Conservation (phyloP, 1,140 invertebrate genomes). For the Gyrodactylus bullatarudis region DNA sequence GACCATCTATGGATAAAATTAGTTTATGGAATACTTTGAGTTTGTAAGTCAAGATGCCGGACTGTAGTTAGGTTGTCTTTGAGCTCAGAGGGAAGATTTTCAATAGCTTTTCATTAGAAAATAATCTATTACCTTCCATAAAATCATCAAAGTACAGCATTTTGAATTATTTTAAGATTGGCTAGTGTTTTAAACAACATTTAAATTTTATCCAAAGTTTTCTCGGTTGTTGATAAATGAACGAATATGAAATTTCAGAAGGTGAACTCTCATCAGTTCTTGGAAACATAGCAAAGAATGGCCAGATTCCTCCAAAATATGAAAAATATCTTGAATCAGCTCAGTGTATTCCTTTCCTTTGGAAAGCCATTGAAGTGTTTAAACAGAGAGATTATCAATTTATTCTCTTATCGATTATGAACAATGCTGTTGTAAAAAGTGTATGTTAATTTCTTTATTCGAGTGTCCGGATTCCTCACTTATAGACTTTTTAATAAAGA, state of each 20-base stretch:
- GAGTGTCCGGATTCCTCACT: too few species aligned
- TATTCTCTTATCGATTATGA: neutral
- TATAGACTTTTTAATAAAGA: too few species aligned
- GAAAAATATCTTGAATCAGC: neutral
- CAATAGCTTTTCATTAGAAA: neutral
- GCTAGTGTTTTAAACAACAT: too few species aligned
- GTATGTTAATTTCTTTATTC: neutral
- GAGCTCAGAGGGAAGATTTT: conserved; percentile 4
- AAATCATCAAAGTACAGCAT: conserved; percentile 8
- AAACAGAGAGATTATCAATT: neutral
- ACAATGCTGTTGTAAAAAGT: neutral
- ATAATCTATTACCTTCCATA: conserved; percentile 3
- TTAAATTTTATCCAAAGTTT: too few species aligned
- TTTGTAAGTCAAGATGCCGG: conserved; percentile 6
- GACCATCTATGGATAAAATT: neutral
- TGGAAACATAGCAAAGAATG: neutral
- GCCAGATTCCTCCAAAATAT: neutral
- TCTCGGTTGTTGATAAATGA: neutral
- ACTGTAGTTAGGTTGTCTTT: conserved; percentile 2
- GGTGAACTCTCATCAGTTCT: neutral
- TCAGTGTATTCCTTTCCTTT: neutral
- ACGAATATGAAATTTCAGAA: neutral
- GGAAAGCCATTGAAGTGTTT: neutral
- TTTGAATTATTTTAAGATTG: neutral
- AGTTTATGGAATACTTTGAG: neutral